Evolutionary conservation across 2,797 vertebrate genomes (phyloP), one percentile per base, ranked within the genome.

Genomic region (Pyrocephalus nanus): DNA sequence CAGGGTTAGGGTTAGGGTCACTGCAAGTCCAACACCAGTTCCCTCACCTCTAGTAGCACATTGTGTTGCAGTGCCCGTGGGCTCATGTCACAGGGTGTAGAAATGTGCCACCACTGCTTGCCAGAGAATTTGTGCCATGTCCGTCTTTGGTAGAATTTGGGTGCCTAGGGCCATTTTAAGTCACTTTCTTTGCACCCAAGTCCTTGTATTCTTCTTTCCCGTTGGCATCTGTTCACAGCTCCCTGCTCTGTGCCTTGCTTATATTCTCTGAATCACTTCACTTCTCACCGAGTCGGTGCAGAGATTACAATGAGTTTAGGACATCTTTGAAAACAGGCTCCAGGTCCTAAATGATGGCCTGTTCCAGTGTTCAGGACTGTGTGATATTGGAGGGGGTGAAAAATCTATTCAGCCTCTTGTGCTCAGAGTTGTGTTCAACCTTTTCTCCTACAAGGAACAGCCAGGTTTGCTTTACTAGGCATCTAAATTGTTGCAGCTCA

Each of bases 51-150:
- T 36, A 9, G 22, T 51, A 76, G 47, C 27, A 42, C 14, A 60
- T 0, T 0, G 0, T 55, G 23, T 51, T 81, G 48, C 48, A 32
- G n/a, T 65, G 72, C 38, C 50, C 2, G 0, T 32, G n/a, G 45
- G 42, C n/a, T 71, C 40, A 74, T 8, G 51, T 71, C 47, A 58
- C 16, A 36, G 22, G 5, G 3, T 65, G 4, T 11, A 70, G 73
- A 64, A 88, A 75, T 6, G 6, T 62, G 36, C 43, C 54, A 72
- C 36, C 50, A 17, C 40, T 38, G 16, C 43, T 66, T 74, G 53
- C 5, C 66, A 81, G 62, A 58, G 36, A 71, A 88, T 60, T 51
- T 76, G 61, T 60, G 34, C 50, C 72, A 12, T 12, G 4, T 18
- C 36, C 77, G 16, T 69, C 30, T 87, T 77, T 18, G 34, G n/a